Base-by-base conservation (phyloP, 35 echinoderm and acorn worm species). In the Ophiothrix spiculata region DNA sequence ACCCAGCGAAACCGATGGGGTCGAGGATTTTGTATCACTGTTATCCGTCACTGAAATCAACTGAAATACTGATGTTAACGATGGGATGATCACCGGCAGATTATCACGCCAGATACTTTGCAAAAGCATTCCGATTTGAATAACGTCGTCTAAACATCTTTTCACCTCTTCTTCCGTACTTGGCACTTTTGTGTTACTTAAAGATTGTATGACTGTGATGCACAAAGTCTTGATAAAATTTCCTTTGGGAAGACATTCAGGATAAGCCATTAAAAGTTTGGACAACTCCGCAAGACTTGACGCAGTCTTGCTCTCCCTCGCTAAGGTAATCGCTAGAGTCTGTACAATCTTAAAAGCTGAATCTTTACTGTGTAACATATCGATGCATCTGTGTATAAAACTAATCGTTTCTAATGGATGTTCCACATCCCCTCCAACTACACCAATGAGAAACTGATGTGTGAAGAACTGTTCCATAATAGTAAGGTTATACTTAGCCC, bases 241-340 rank as follows among this genome's bases (percentile, higher is more conserved):
- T 0, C 86, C 92, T 17, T 86, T 84, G 8, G 96, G 96, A 15
- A 99, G 84, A 83, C 96, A 99, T 1, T 91, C 90, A 16, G 89
- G 96, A 76, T 84, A 82, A 3, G 87, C 96, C 33, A 94, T 39
- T 1, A 99, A 86, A 31, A 99, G 90, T 46, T 84, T 81, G 34
- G 92, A 80, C 39, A 99, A 56, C 77, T 94, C 92, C 2, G 89
- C 91, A 31, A 88, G 39, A 15, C 81, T 77, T 42, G 45, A 31
- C 19, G 94, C 75, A 35, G 85, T 83, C 0, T 75, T 79, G 60
- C 87, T 86, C 54, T 93, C 86, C 32, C 90, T 84, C 15, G 89
- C 77, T n/a, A 99, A 83, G 23, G 88, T 85, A 32, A 94, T 84
- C 0, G 83, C 85, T 32, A 86, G 75, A 15, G 75, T 87, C 79